Evolutionary conservation across 2,113 vertebrate genomes (phyloP).

Genomic region (Microcebus ravelobensis): DNA sequence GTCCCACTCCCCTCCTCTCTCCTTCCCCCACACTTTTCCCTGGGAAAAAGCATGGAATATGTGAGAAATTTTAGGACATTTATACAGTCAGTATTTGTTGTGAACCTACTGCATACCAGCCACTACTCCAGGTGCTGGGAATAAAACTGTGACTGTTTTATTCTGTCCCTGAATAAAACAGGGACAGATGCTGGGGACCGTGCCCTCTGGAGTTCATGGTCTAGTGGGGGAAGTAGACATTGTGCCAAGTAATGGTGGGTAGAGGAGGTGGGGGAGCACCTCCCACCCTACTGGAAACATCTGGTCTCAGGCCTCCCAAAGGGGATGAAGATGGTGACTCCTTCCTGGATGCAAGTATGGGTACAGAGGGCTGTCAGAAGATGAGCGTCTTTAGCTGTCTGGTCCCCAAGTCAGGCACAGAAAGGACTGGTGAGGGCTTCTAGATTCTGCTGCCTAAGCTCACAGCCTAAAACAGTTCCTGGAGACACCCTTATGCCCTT

Average conservation of each 20-base stretch:
- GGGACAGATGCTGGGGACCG: not conserved
- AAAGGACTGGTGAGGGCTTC: not conserved
- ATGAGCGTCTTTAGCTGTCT: not conserved
- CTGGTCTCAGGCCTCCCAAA: not conserved
- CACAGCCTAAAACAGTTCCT: not conserved
- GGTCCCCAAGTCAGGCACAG: not conserved
- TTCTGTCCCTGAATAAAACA: not conserved
- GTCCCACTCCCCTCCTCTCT: not conserved
- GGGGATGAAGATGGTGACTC: not conserved
- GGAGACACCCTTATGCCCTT: not conserved
- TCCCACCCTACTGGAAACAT: not conserved
- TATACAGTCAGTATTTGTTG: not conserved
- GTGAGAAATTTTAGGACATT: not conserved
- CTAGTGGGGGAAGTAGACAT: not conserved
- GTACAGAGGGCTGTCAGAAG: not conserved
- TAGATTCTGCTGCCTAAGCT: not conserved
- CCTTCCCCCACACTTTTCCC: no score
- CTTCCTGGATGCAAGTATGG: fast-evolving
- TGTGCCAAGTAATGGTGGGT: not conserved
- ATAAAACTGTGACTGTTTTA: not conserved
- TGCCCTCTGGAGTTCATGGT: not conserved
- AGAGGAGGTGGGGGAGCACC: not conserved
- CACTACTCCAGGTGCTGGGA: not conserved
- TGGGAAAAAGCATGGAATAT: not conserved
- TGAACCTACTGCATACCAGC: no score